phyloP scores from a whole-genome alignment of 2,888 invertebrate genomes.

The Gastrophysa polygoni region DNA sequence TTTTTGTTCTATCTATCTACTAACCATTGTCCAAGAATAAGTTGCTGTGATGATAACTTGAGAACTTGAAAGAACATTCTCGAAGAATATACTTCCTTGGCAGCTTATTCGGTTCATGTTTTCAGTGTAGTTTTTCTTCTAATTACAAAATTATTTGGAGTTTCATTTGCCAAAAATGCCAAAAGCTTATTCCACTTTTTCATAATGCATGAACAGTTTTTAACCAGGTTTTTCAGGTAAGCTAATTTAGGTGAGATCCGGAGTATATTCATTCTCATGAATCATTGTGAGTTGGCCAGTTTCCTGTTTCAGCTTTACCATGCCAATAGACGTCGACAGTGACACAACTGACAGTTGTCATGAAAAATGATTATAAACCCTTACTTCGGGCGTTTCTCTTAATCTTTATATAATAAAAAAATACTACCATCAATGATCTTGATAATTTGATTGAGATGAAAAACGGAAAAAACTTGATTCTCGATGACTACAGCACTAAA shows the following conservation, averaged over 20 bases:
- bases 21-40: conserved; percentile 10
- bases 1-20: neutral
- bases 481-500: no score
- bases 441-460: no score
- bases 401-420: no score
- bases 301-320: no score
- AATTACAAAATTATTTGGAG: conserved; percentile 25
- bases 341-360: no score
- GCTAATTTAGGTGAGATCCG: conserved; percentile 11
- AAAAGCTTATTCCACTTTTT: conserved; percentile 33
- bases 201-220: conserved; percentile 31
- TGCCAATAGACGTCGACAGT: no score
- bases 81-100: conserved; percentile 16
- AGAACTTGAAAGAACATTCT: neutral
- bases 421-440: no score
- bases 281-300: no score
- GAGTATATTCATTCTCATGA: neutral
- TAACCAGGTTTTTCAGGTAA: conserved; percentile 31
- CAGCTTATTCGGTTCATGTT: conserved; percentile 17
- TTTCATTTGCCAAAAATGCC: conserved; percentile 39
- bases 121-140: conserved; percentile 25
- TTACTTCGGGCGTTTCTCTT: no score
- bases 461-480: no score
- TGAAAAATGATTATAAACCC: no score
- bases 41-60: neutral